Base-by-base conservation (phyloP, 2,113 vertebrate species). In the Cichladusa arquata region DNA sequence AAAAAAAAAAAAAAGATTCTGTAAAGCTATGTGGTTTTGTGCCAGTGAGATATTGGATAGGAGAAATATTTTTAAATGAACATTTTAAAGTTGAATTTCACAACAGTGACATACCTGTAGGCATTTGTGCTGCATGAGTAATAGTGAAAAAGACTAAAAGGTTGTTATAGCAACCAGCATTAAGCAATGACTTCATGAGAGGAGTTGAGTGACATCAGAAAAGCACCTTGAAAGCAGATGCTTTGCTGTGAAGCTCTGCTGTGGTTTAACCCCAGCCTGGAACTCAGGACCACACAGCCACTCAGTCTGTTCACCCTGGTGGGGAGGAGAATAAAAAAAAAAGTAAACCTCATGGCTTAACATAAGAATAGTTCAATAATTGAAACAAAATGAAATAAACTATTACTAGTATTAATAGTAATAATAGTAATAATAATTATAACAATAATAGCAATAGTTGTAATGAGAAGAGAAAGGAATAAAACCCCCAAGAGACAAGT, bases 181-280 rank as follows among this genome's bases (percentile, higher is more conserved):
- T 45, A 82, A 54, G 58, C 1, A 8, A 38, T 92, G 71, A 95
- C 85, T 92, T 95, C 88, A 92, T 5, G 25, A 73, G 14, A 61
- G 40, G 33, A 77, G 51, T 2, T 76, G 42, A 93, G 42, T 96
- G 96, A 96, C 92, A 95, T 96, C 93, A 96, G 81, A 85, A 88
- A 3, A 79, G 18, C 28, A 14, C 23, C 31, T 65, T 72, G 58
- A 69, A 77, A 80, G 69, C 3, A 65, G 31, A 25, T 65, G 31
- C 24, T 76, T 88, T 71, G 34, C 40, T 65, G 26, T 50, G 61
- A 64, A 50, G 11, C 12, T 77, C 56, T 70, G 26, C 16, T 28
- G 31, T 26, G 23, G 40, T 62, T 90, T 69, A 83, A 61, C 10
- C 64, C 48, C 62, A 62, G 40, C 12, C 47, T 61, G 54, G 14